Base-by-base conservation (phyloP, 2,113 vertebrate genomes). In the cattle (Bos taurus) region DNA sequence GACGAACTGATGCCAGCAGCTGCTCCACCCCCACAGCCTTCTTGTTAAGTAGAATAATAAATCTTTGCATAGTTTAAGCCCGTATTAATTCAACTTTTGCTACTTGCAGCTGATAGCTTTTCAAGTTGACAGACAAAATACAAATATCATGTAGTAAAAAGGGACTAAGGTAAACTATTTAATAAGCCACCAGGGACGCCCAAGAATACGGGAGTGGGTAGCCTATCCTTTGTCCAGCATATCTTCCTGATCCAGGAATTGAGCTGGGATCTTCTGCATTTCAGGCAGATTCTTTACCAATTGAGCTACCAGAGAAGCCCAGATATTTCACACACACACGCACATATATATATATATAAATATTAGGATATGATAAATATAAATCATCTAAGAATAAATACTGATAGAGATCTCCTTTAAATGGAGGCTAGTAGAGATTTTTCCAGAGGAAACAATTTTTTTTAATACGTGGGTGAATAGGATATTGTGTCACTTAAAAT, bases 121-220 rank as follows among this genome's bases (percentile, higher is more conserved):
- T 26, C 12, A 86, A 52, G 17, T 14, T 97, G 6, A 54, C 67
- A 83, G 88, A 62, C 16, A 82, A 93, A 95, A 83, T 19, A 78
- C 4, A 67, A 88, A 21, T 54, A 71, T 40, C 8, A 52, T 78
- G 6, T 36, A 80, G 25, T 33, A 13, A 83, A 89, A 90, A 83
- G 14, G 1, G 10, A 33, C 33, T 91, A 67, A 56, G 83, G 12
- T 28, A 60, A 83, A 62, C 74, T 88, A 86, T 71, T 64, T 91
- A 74, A 6, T 50, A 40, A 74, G 36, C 11, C 36, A 74, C n/a
- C 2, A 74, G 21, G 19, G 36, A 40, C 23, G 21, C n/a, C 67
- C 67, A 74, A 74, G 67, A 40, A 40, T 13, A 40, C 0, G 5
- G 67, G 2, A 23, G 67, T 74, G n/a, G 10, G 36, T 25, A 23